A percentile compares a stretch with the other conserved stretches of the same genome.
phyloP scores from a whole-genome alignment of 2,113 vertebrate genomes.

The Coturnix japonica region DNA sequence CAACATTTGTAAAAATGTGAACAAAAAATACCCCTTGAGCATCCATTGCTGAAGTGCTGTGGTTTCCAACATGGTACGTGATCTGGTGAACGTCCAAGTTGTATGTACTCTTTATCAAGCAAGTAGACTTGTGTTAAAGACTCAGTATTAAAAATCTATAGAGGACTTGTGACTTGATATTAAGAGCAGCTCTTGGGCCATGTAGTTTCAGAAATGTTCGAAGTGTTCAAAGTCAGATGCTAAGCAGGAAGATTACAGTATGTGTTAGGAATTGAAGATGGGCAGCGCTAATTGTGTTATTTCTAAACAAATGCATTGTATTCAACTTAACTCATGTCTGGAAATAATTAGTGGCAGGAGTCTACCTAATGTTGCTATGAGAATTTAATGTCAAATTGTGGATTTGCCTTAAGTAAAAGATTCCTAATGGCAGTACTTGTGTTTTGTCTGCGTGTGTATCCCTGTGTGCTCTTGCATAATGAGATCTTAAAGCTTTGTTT shows the following conservation, averaged over 20 bases:
- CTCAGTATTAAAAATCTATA: not conserved
- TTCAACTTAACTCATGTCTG: not conserved
- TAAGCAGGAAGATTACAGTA: not conserved
- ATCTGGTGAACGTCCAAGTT: not conserved
- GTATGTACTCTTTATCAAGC: not conserved
- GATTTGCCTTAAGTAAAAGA: not conserved
- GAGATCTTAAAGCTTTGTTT: not conserved
- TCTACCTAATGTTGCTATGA: conserved; percentile 18
- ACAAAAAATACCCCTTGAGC: not conserved
- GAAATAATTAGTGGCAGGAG: conserved; percentile 38
- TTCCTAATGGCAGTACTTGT: not conserved
- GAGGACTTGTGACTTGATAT: not conserved
- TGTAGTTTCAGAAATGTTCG: not conserved
- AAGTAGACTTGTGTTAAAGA: not conserved
- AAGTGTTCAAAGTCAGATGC: not conserved
- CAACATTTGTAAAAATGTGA: not conserved
- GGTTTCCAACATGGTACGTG: not conserved
- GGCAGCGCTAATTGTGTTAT: not conserved
- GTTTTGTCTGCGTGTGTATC: not conserved
- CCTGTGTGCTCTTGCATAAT: not conserved
- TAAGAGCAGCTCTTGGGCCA: not conserved
- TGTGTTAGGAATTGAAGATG: not conserved
- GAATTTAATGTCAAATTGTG: not conserved
- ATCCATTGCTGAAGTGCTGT: not conserved
- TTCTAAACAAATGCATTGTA: not conserved